A percentile compares a stretch with the other conserved stretches of the same genome.
Conservation (phyloP, 2,113 vertebrate species). For the Neotoma lepida region DNA sequence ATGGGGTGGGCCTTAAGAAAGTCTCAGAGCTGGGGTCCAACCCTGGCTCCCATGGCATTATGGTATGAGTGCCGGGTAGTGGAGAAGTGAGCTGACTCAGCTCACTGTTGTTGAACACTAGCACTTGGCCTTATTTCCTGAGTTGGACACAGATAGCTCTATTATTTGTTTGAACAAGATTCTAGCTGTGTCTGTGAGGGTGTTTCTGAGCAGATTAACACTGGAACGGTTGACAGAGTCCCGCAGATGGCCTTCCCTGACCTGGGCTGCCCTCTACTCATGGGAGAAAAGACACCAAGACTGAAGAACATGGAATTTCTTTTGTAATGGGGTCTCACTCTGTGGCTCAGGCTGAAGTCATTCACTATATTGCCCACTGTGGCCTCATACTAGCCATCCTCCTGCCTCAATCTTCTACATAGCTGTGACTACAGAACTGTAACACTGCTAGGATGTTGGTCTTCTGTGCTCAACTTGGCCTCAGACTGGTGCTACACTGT, state of each 20-base stretch:
- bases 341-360: not conserved
- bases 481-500: not conserved
- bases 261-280: too few relatives aligned
- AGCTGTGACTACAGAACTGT: not conserved
- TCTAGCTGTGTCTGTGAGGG: not conserved
- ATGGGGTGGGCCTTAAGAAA: not conserved
- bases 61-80: not conserved
- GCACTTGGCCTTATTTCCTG: not conserved
- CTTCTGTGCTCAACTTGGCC: not conserved
- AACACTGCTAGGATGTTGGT: too few relatives aligned
- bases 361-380: not conserved
- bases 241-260: not conserved
- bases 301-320: not conserved
- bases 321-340: too few relatives aligned
- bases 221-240: not conserved
- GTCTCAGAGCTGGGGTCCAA: not conserved
- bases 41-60: fast-evolving
- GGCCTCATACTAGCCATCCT: too few relatives aligned
- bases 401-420: not conserved
- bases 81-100: not conserved
- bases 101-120: too few relatives aligned
- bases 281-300: not conserved
- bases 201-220: not conserved
- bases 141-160: not conserved
- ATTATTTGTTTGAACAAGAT: not conserved